phyloP scores from a whole-genome alignment of 2,113 vertebrate genomes.

The Pristiophorus japonicus region DNA sequence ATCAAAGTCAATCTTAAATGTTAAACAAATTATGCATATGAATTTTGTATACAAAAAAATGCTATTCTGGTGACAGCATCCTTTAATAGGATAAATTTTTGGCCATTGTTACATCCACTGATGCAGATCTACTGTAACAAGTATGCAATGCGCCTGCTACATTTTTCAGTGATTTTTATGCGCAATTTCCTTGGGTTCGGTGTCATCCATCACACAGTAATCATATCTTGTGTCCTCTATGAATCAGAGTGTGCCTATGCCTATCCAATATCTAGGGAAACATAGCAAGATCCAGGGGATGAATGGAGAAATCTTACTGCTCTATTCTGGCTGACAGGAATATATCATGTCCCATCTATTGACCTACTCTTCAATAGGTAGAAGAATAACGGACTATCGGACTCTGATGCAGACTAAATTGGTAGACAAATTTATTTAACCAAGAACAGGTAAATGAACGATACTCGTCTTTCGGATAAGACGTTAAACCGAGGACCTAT shows the following conservation, averaged over 20 bases:
- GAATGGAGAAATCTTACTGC: no score
- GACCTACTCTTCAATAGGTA: no score
- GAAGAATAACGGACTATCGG: no score
- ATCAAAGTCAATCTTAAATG: background rate
- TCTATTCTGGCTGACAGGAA: no score
- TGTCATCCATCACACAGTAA: background rate
- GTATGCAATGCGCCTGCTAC: background rate
- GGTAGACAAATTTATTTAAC: no score
- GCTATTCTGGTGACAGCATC: background rate
- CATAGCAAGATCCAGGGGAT: no score
- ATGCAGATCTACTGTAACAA: background rate
- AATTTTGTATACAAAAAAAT: background rate
- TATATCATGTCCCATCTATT: no score
- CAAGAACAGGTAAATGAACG: no score
- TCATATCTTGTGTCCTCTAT: background rate
- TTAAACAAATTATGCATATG: background rate
- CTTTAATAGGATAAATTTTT: background rate
- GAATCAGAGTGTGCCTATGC: background rate
- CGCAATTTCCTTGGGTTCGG: background rate
- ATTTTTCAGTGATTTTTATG: background rate
- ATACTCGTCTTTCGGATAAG: no score
- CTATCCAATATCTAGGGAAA: background rate
- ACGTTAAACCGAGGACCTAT: no score
- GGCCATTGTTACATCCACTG: background rate
- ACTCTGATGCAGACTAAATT: no score